These are phyloP conservation scores for Conus canariensis DNA, from an alignment of 2,888 invertebrate genomes.

Conservation along the genomic window DNA sequence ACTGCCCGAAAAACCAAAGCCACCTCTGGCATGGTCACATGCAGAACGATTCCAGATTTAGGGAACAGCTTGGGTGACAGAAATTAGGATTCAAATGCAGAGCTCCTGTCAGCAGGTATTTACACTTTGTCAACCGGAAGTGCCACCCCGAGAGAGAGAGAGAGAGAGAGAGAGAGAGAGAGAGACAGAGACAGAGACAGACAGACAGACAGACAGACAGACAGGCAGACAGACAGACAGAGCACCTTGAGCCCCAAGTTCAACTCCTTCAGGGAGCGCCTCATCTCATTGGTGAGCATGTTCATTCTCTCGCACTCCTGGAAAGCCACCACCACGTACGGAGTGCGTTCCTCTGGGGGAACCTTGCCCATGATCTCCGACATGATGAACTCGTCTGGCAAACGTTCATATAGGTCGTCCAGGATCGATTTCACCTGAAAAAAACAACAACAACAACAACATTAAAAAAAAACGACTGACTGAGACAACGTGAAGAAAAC, in stretches of 20 bases:
- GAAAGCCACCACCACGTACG: conserved; percentile 92
- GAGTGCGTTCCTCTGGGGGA: conserved; percentile 93
- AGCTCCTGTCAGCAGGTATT: too few relatives aligned
- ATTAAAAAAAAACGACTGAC: not conserved
- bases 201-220: conserved; percentile 21
- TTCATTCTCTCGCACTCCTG: conserved; percentile 98
- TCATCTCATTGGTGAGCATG: conserved; percentile 92
- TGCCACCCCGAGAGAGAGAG: too few relatives aligned
- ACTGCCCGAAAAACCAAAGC: too few relatives aligned
- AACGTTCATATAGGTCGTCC: conserved; percentile 95
- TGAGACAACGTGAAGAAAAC: not conserved
- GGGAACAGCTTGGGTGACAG: too few relatives aligned
- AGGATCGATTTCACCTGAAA: conserved; percentile 92
- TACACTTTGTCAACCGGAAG: too few relatives aligned
- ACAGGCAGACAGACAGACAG: not conserved
- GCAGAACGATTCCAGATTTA: too few relatives aligned
- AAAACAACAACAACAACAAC: not conserved
- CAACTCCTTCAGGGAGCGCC: conserved; percentile 92
- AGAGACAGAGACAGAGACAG: not conserved
- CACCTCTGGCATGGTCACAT: too few relatives aligned
- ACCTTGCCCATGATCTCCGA: conserved; percentile 93
- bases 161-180: too few relatives aligned
- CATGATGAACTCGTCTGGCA: conserved; percentile 99
- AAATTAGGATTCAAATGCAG: too few relatives aligned
- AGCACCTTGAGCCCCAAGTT: conserved; percentile 93